Evolutionary conservation across 2,113 vertebrate species (phyloP).

Genomic region (Dasyprocta punctata): DNA sequence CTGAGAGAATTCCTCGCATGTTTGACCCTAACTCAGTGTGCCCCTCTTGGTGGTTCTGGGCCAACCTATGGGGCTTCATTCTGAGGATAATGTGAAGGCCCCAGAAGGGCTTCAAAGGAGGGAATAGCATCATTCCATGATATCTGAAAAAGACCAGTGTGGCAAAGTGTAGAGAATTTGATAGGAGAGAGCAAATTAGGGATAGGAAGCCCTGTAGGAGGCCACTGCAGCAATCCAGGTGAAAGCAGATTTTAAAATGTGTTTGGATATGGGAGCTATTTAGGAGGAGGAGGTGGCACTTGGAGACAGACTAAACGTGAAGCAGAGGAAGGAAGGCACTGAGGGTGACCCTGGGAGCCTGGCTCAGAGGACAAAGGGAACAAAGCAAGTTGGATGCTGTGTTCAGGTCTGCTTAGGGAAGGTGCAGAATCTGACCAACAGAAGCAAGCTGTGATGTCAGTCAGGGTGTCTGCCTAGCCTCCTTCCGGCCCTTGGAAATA

Average conservation of each 20-base stretch:
- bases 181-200: neutral
- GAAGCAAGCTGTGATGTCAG: neutral
- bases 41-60: neutral
- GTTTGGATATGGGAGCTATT: neutral
- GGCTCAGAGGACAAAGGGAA: neutral
- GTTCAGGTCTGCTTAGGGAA: neutral
- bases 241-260: neutral
- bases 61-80: neutral
- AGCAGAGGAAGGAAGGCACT: neutral
- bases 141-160: neutral
- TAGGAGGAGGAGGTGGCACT: neutral
- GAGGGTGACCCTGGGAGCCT: neutral
- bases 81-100: neutral
- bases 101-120: neutral
- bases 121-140: neutral
- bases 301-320: neutral
- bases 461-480: neutral
- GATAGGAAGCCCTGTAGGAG: neutral
- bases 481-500: neutral
- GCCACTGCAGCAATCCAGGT: neutral
- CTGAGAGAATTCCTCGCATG: neutral
- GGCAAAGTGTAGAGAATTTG: neutral
- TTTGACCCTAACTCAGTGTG: neutral
- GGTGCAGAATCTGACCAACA: neutral
- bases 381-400: neutral